Percentiles rank a stretch among this genome's conserved stretches.
These are phyloP conservation scores for Cepaea nemoralis DNA, from an alignment of 1,140 invertebrate genomes.

Conservation along the genomic window DNA sequence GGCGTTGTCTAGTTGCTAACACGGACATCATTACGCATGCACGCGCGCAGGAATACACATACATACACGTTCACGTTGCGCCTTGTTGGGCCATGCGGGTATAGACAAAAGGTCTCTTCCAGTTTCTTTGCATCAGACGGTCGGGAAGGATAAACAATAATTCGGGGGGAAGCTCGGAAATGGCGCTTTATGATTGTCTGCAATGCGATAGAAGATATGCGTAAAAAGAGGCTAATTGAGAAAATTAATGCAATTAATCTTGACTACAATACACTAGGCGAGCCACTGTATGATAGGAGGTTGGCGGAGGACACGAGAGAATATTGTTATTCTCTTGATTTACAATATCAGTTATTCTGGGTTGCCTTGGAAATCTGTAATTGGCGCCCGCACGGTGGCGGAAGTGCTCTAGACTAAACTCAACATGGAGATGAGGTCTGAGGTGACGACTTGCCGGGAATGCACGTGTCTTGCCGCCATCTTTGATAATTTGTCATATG, in stretches of 20 bases:
- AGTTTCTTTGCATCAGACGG: background rate
- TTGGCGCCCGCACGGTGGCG: background rate
- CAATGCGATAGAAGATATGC: background rate
- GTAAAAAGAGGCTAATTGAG: background rate
- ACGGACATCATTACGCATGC: background rate
- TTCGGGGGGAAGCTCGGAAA: background rate
- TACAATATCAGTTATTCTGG: background rate
- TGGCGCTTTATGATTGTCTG: slow-evolving; percentile 1
- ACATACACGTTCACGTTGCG: background rate
- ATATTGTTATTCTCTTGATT: background rate
- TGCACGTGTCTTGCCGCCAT: background rate
- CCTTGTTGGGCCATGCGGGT: background rate
- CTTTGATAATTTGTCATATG: background rate
- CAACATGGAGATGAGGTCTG: background rate
- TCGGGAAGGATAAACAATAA: background rate
- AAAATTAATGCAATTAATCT: slow-evolving; percentile 16
- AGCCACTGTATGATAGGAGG: background rate
- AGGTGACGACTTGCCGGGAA: background rate
- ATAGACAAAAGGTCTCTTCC: background rate
- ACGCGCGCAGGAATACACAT: background rate
- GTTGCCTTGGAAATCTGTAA: background rate
- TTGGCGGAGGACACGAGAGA: background rate
- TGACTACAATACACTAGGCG: background rate
- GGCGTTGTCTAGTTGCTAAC: background rate
- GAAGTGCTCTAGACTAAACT: background rate